Conservation (phyloP, 2,113 vertebrate species). For the Paramisgurnus dabryanus region DNA sequence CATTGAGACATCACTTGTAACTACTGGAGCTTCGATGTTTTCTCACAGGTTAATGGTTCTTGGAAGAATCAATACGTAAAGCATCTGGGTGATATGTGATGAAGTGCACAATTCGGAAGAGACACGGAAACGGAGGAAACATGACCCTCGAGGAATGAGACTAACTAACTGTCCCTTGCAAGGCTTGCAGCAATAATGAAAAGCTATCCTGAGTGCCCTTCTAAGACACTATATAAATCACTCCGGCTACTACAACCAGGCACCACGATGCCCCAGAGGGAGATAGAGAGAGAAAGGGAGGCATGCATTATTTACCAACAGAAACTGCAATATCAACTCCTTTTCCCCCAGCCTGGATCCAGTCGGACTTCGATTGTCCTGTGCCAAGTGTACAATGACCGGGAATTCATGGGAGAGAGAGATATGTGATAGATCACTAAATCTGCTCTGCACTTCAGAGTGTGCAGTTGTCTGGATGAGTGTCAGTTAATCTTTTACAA, state of each 20-base stretch:
- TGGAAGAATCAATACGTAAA: conserved; percentile 24
- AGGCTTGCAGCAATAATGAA: conserved; percentile 48
- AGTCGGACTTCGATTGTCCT: conserved; percentile 23
- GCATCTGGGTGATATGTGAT: conserved; percentile 25
- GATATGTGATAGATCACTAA: neutral
- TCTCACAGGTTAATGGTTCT: conserved; percentile 30
- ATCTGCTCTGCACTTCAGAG: conserved; percentile 1
- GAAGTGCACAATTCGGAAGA: conserved; percentile 8
- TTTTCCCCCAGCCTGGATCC: conserved; percentile 24
- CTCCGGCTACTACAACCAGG: conserved; percentile 42
- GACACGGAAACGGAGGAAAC: conserved; percentile 2
- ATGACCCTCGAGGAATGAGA: conserved; percentile 33
- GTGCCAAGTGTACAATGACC: conserved; percentile 3
- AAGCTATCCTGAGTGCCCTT: conserved; percentile 43
- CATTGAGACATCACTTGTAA: conserved; percentile 48
- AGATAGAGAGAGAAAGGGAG: conserved; percentile 17
- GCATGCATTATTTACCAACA: conserved; percentile 59
- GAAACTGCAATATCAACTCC: conserved; percentile 49
- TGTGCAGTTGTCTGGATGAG: conserved; percentile 2
- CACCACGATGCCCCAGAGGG: conserved; percentile 21
- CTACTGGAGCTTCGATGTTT: neutral
- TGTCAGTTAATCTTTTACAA: conserved; percentile 10
- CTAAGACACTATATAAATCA: conserved; percentile 54
- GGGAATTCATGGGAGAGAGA: neutral
- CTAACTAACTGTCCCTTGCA: conserved; percentile 42